Evolutionary conservation across 2,113 vertebrate species (phyloP), one percentile per base, ranked within the genome.

Genomic region (Lampris incognitus): DNA sequence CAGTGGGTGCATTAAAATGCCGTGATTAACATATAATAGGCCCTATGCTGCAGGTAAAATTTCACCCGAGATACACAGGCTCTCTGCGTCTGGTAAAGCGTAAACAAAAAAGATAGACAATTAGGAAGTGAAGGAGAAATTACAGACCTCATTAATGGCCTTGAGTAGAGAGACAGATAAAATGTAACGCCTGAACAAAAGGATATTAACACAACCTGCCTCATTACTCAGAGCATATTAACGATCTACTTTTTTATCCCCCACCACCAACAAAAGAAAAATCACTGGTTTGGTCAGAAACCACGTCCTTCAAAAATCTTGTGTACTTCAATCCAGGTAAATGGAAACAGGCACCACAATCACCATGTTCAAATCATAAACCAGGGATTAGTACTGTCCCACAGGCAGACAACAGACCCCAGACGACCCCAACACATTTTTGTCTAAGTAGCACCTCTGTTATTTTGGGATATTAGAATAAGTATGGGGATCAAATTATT

Each of bases 181-280:
- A 83, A 84, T 77, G 69, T 89, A 79, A 77, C 2, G 51, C 78
- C 72, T 83, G 81, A 72, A 79, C 62, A 73, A 85, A 86, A 85
- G 74, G 79, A 85, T 89, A 87, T 86, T 87, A 90, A 79, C 69
- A 74, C 63, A 69, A 52, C 85, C 79, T 63, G 79, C 66, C 74
- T 90, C 83, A 89, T 92, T 86, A 87, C 80, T 86, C 70, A 83
- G 65, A 81, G 59, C 68, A 68, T 87, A 89, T 85, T 78, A 38
- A 24, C 60, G 6, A 5, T 1, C 5, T 36, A 41, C 67, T 9
- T 58, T 38, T 40, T 40, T 44, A 54, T 63, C 64, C 52, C 59
- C 51, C 67, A 61, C 48, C 79, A 63, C 66, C 57, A 24, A 41
- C 62, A 67, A 61, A 75, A 70, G 77, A 73, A 70, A 5, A 69